Evolutionary conservation across 2,888 invertebrate genomes (phyloP), one percentile per base, ranked within the genome.

Genomic region (Acheta domesticus): DNA sequence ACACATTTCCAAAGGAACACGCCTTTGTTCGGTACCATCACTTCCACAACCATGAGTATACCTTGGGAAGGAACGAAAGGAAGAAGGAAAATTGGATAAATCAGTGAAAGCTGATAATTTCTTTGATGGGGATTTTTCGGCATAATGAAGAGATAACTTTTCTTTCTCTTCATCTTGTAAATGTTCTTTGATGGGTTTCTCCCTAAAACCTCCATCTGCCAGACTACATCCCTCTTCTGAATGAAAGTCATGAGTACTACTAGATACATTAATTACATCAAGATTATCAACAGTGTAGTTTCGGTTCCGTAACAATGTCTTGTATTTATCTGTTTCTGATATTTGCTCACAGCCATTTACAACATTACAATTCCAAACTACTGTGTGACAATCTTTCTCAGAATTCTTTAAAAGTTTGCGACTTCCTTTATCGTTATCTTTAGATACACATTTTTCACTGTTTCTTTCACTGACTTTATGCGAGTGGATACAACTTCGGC

Each of bases 21-120:
- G 14, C 62, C 62, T 62, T 3, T 14, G 16, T 62, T 62, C 62
- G 0, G 11, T 14, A 3, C 14, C 14, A 62, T 62, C 62, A 62
- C 62, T 12, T 19, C 16, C 14, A 1, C 62, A 62, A 19, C 62
- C 62, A 62, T 62, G 62, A 19, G n/a, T n/a, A n/a, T 62, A 62
- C 14, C n/a, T 62, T 19, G 62, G 62, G 62, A 62, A n/a, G 14
- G 62, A 19, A 19, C n/a, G 14, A n/a, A 62, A 62, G 14, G 62
- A 62, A 62, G 62, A 62, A 62, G 62, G 62, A n/a, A 62, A 62
- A 62, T 62, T 62, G 62, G 62, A 62, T 62, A 62, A 62, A 62
- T 62, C 62, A 19, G 62, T 62, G 62, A 62, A 16, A n/a, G 62
- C n/a, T 14, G 62, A 14, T 62, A 62, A n/a, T 19, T 14, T 62